Base-by-base conservation (phyloP, 2,888 invertebrate genomes). In the Calliopum simillimum region DNA sequence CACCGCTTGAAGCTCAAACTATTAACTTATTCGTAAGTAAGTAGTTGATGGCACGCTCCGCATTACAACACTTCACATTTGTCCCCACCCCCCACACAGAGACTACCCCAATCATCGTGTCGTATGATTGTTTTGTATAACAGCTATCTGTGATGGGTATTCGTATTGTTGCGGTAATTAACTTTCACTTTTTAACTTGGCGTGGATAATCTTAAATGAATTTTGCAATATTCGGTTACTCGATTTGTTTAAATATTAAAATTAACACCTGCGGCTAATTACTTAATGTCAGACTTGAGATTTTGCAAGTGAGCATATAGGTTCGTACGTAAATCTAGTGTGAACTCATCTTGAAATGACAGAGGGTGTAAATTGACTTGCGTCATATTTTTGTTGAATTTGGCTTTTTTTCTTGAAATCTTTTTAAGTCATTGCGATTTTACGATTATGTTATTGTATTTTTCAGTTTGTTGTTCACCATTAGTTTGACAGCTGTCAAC, bases 401-500 rank as follows among this genome's bases (percentile, higher is more conserved):
- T 14, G 51, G 2, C 21, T 51, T 46, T 55, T 64, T 63, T 56
- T 68, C 47, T 13, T 70, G 51, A 63, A 25, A 33, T 61, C 23
- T n/a, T 51, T 23, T 23, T 5, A 21, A 63, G 41, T 11, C 16
- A 8, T 23, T n/a, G 21, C 11, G 19, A 41, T 51, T 53, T 41
- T 53, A 41, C 13, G 33, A 51, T 19, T 43, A 11, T 12, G 25
- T 43, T 62, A 1, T 43, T 51, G n/a, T n/a, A 51, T 51, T 51
- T 21, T 51, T 61, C 49, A 46, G 64, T 71, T 69, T 23, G 56
- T 21, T 46, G 41, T 69, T 61, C 2, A 56, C 69, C 62, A 46
- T 66, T 33, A 33, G 33, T 33, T 47, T 56, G 63, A 67, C 69
- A 72, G 33, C 33, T 33, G 49, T 47, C 23, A 25, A 62, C 23